Conservation (phyloP, 2,888 invertebrate species). For the Philonicus albiceps region DNA sequence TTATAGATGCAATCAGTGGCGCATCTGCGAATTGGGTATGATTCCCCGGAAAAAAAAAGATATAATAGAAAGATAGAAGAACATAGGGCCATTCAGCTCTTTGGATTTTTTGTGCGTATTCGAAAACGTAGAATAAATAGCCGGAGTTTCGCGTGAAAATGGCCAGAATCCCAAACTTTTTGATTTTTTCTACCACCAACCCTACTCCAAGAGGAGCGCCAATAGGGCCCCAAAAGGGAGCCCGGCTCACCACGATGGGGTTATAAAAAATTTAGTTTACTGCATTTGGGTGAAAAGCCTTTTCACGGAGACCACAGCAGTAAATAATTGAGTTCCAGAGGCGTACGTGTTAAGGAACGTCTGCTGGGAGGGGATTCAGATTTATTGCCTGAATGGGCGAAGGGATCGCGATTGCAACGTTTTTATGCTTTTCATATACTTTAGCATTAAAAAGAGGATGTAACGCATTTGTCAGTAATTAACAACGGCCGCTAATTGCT, state of each 20-base stretch:
- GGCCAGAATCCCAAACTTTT: not conserved
- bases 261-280: conserved; percentile 3
- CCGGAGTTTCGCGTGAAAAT: not conserved
- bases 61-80: not conserved
- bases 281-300: conserved; percentile 7
- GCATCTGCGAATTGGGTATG: not conserved
- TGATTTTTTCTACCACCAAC: not conserved
- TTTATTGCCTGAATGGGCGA: not conserved
- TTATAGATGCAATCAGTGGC: not conserved
- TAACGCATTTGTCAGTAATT: not conserved
- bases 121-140: not conserved
- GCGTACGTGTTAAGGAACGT: not conserved
- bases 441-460: not conserved
- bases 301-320: not conserved
- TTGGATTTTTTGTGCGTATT: not conserved
- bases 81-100: not conserved
- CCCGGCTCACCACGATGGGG: not conserved
- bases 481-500: not conserved
- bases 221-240: not conserved
- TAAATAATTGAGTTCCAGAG: conserved; percentile 10
- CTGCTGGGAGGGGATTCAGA: not conserved
- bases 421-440: not conserved
- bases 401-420: not conserved
- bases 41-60: not conserved
- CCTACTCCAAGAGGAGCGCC: not conserved